These are phyloP conservation scores for Phoxinus phoxinus DNA, from an alignment of 2,113 vertebrate genomes.

Conservation along the genomic window DNA sequence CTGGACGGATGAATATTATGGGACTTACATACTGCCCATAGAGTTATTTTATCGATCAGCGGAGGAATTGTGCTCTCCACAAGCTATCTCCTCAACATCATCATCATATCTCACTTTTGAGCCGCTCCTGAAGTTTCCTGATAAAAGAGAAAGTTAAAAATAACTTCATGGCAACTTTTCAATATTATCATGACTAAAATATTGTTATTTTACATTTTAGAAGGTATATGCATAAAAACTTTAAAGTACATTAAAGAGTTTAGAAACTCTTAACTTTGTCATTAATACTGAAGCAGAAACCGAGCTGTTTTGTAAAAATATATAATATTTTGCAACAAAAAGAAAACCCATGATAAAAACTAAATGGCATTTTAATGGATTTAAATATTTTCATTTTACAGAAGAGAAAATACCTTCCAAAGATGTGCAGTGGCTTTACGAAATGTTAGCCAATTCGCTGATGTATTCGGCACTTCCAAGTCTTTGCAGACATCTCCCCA, in stretches of 20 bases:
- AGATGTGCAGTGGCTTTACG: neutral
- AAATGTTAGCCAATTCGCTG: neutral
- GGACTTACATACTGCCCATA: no score
- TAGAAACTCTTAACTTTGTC: conserved; percentile 1
- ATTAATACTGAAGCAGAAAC: conserved; percentile 6
- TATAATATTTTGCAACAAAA: neutral
- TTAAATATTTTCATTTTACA: neutral
- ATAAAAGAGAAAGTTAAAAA: neutral
- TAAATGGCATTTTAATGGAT: neutral
- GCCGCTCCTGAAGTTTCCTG: conserved; percentile 19
- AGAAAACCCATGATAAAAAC: neutral
- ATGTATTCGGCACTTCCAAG: conserved; percentile 20
- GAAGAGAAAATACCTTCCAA: conserved; percentile 24
- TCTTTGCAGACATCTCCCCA: conserved; percentile 36
- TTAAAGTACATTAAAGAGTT: neutral
- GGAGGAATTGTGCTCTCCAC: neutral
- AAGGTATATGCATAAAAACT: neutral
- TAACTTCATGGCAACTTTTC: neutral
- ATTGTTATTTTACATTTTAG: conserved; percentile 6
- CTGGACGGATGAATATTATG: no score
- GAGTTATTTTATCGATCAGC: no score
- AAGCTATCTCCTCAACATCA: neutral
- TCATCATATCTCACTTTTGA: neutral
- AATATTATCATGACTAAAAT: neutral
- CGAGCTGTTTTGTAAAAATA: neutral